Evolutionary conservation across 2,113 vertebrate species (phyloP), one percentile per base, ranked within the genome.

Genomic region (Clinocottus analis): DNA sequence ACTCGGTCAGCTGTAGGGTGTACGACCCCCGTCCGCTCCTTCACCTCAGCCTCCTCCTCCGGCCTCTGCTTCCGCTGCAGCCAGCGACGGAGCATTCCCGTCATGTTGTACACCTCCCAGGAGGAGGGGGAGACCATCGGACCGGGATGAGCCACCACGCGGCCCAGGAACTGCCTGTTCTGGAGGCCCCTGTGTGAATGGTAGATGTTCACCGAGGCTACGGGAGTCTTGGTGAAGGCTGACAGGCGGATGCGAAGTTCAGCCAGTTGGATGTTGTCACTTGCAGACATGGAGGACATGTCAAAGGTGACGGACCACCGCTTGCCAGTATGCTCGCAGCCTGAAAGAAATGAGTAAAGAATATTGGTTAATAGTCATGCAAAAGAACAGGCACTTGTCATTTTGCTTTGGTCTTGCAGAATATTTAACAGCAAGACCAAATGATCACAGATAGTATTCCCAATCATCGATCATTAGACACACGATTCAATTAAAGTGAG

Each of bases 91-190:
- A 98, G 94, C 70, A 95, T 81, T 31, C 55, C 72, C 0, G 96
- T 97, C 87, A 96, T 58, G 72, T 97, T 95, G 43, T 97, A 95
- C 51, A 97, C 92, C 62, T 89, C 94, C 97, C 97, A 97, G 58
- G 94, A 87, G 0, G 95, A 92, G 0, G 80, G 29, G 9, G 87
- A 89, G 1, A 75, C 74, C 51, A 47, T 74, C 17, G 75, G 51
- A 0, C 90, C 78, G 21, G 91, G 90, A 10, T 64, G 75, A 29
- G 86, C 88, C 0, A 58, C 63, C 41, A 97, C 91, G 0, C 84
- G 94, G 27, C 96, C 97, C 69, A 98, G 87, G 39, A 95, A 83
- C 60, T 94, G 75, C 31, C 74, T 93, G 7, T 84, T 89, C 37
- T 90, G 82, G 0, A 79, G 3, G 27, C 0, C 77, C 31, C 80